Percentiles rank a stretch among this genome's conserved stretches.
These are phyloP conservation scores for Anthrax anthrax DNA, from an alignment of 2,888 invertebrate species.

Conservation along the genomic window DNA sequence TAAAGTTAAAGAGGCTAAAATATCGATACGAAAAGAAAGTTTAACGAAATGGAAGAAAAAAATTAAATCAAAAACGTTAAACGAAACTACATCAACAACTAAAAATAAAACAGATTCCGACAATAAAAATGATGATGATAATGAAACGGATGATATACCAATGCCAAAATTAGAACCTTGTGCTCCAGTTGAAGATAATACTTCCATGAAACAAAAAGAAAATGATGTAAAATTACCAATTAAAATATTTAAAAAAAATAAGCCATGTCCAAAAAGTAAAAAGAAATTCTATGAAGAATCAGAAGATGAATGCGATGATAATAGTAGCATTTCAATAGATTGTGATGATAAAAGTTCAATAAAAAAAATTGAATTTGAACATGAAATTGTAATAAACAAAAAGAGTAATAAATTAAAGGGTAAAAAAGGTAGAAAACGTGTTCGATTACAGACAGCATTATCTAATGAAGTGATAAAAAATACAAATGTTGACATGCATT, in stretches of 20 bases:
- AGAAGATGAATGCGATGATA: constrained; percentile 4
- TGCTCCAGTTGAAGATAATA: constrained; percentile 13
- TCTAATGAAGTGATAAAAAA: constrained; percentile 8
- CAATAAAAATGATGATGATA: constrained; percentile 2
- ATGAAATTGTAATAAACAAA: no score
- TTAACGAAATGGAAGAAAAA: not conserved
- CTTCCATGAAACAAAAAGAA: not conserved
- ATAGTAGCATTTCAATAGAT: not conserved
- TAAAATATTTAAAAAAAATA: constrained; percentile 7
- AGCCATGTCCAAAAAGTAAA: constrained; percentile 10
- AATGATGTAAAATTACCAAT: not conserved
- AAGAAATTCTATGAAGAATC: constrained; percentile 5
- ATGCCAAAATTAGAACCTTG: constrained; percentile 19
- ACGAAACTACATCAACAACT: no score
- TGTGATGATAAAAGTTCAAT: no score
- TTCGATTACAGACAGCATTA: not conserved
- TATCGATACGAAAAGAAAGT: not conserved
- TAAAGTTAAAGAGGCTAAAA: not conserved
- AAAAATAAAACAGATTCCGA: no score
- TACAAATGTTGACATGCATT: constrained; percentile 22
- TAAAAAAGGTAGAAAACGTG: no score
- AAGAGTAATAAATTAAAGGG: no score
- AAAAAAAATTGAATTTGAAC: no score
- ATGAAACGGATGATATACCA: not conserved
- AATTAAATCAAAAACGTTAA: not conserved